A percentile compares a stretch with the other conserved stretches of the same genome.
Evolutionary conservation across 2,113 vertebrate genomes (phyloP).

Genomic region (Austrofundulus limnaeus): DNA sequence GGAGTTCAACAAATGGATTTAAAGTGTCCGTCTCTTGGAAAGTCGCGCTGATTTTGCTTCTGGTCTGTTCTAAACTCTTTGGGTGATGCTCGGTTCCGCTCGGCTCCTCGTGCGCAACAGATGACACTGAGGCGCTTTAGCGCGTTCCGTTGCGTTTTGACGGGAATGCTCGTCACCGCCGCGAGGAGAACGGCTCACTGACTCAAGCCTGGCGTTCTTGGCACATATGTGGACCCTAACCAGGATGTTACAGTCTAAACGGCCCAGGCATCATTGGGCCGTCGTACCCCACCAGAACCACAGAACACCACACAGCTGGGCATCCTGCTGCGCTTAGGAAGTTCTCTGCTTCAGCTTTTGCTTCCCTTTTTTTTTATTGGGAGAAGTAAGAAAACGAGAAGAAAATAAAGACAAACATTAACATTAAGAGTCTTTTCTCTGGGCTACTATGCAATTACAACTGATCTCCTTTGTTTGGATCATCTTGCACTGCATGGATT

Average conservation of each 20-base stretch:
- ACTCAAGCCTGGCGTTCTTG: constrained; percentile 60
- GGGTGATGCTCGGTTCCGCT: constrained; percentile 23
- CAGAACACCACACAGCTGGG: constrained; percentile 73
- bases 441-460: constrained; percentile 99
- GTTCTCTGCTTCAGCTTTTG: constrained; percentile 34
- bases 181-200: constrained; percentile 61
- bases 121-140: constrained; percentile 53
- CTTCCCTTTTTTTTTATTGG: constrained; percentile 16
- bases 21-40: constrained; percentile 37
- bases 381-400: constrained; percentile 50
- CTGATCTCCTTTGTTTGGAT: constrained; percentile 97
- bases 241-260: constrained; percentile 81
- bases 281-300: constrained; percentile 64
- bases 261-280: constrained; percentile 82
- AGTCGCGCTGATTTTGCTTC: not conserved
- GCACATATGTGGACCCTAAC: constrained; percentile 72
- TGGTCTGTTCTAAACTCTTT: constrained; percentile 12
- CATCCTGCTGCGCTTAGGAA: constrained; percentile 73
- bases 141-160: constrained; percentile 32
- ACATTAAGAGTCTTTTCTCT: constrained; percentile 83
- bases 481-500: constrained; percentile 99
- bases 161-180: constrained; percentile 62
- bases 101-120: constrained; percentile 43
- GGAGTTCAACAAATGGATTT: constrained; percentile 64
- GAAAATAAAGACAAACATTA: constrained; percentile 76